Conservation (phyloP, 2,113 vertebrate genomes). For the Alaudala cheleensis region DNA sequence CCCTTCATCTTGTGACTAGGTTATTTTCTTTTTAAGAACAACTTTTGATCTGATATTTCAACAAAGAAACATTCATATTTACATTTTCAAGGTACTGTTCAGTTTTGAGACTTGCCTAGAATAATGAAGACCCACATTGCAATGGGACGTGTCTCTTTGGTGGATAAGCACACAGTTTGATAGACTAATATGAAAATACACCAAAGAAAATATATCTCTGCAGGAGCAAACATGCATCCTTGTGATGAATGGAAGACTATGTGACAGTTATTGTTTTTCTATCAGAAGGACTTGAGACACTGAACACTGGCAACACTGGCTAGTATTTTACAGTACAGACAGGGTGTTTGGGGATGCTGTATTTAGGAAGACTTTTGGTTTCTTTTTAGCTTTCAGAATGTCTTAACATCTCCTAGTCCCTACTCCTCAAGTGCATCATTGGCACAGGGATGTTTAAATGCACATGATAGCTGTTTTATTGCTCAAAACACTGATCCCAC, state of each 20-base stretch:
- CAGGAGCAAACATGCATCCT: background rate
- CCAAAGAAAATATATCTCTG: background rate
- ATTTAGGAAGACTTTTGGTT: background rate
- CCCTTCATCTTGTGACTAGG: background rate
- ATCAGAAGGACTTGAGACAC: background rate
- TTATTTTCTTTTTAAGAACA: background rate
- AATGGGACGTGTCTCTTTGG: background rate
- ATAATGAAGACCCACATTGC: background rate
- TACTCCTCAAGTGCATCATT: background rate
- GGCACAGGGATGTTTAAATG: background rate
- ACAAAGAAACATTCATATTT: background rate
- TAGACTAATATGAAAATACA: background rate
- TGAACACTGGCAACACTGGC: background rate
- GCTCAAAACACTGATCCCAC: background rate
- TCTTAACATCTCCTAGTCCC: background rate
- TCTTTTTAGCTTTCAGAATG: background rate
- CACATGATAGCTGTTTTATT: background rate
- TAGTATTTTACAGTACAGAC: too few relatives aligned
- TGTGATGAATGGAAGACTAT: background rate
- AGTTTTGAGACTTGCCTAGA: background rate
- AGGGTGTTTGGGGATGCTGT: background rate
- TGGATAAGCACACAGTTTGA: background rate
- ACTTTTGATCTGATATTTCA: background rate
- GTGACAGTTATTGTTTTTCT: background rate
- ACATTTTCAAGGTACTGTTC: background rate